Percentiles rank a stretch among this genome's conserved stretches.
Evolutionary conservation across 1,140 invertebrate species (phyloP).

Genomic region (Drosophila prosaltans): DNA sequence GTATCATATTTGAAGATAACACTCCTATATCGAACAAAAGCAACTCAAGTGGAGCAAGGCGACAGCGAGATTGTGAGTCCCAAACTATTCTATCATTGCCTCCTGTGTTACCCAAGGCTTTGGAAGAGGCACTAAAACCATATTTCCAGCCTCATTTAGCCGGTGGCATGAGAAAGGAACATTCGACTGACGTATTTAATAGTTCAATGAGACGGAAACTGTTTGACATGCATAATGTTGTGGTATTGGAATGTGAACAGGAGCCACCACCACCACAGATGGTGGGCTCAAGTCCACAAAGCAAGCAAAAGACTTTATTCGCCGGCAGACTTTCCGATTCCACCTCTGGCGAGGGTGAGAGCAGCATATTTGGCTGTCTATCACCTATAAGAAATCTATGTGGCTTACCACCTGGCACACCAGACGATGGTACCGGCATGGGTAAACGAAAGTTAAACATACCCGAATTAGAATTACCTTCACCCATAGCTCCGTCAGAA

Average conservation of each 20-base stretch:
- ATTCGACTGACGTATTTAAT: conserved; percentile 53
- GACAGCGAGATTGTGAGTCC: conserved; percentile 66
- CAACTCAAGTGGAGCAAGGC: conserved; percentile 16
- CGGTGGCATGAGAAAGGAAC: conserved; percentile 25
- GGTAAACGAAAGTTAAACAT: conserved; percentile 49
- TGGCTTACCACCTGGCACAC: conserved; percentile 56
- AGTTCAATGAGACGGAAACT: conserved; percentile 77
- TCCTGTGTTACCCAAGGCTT: conserved; percentile 81
- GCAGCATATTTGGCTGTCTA: conserved; percentile 71
- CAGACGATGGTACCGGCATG: conserved; percentile 50
- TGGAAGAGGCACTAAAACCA: conserved; percentile 84
- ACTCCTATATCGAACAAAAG: conserved; percentile 72
- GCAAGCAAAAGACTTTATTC: conserved; percentile 58
- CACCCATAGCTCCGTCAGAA: conserved; percentile 66
- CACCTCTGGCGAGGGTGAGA: conserved; percentile 49
- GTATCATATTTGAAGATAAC: conserved; percentile 70
- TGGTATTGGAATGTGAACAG: conserved; percentile 58
- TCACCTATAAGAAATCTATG: conserved; percentile 74
- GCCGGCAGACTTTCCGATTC: conserved; percentile 74
- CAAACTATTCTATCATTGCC: conserved; percentile 85
- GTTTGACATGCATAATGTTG: conserved; percentile 70
- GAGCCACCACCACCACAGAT: conserved; percentile 38
- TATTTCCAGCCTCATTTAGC: conserved; percentile 83
- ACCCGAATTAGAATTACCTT: conserved; percentile 60
- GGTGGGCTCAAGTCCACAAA: conserved; percentile 70